Evolutionary conservation across 1,140 invertebrate genomes (phyloP).

Genomic region (Epicauta chinensis): DNA sequence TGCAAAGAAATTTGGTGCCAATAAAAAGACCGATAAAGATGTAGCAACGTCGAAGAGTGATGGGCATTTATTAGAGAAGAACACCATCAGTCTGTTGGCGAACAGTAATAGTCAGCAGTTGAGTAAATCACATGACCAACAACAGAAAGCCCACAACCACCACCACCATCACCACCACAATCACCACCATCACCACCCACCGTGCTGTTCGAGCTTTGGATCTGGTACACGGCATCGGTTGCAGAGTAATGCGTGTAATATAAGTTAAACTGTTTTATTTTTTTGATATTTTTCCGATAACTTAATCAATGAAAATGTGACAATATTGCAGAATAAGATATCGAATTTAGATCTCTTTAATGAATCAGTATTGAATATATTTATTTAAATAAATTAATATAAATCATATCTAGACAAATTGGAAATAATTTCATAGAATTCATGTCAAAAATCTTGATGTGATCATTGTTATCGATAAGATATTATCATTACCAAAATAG

Average conservation of each 20-base stretch:
- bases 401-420: too few relatives aligned
- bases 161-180: slow-evolving; percentile 12
- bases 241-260: slow-evolving; percentile 36
- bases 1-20: slow-evolving; percentile 25
- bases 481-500: too few relatives aligned
- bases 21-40: slow-evolving; percentile 15
- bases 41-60: slow-evolving; percentile 32
- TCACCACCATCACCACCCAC: slow-evolving; percentile 23
- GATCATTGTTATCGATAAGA: too few relatives aligned
- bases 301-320: not conserved
- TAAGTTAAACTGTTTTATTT: slow-evolving; percentile 12
- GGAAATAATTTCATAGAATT: too few relatives aligned
- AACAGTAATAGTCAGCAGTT: slow-evolving; percentile 35
- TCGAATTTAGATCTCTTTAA: slow-evolving; percentile 6
- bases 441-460: too few relatives aligned
- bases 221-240: slow-evolving; percentile 29
- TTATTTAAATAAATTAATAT: not conserved
- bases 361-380: not conserved
- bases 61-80: slow-evolving; percentile 24
- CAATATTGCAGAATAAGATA: slow-evolving; percentile 4
- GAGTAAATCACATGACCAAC: slow-evolving; percentile 21
- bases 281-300: too few relatives aligned
- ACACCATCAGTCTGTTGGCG: slow-evolving; percentile 7
- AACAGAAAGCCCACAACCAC: too few relatives aligned
- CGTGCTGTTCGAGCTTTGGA: slow-evolving; percentile 35